phyloP scores from a whole-genome alignment of 2,888 invertebrate species.

The Rhamphomyia laevipes region DNA sequence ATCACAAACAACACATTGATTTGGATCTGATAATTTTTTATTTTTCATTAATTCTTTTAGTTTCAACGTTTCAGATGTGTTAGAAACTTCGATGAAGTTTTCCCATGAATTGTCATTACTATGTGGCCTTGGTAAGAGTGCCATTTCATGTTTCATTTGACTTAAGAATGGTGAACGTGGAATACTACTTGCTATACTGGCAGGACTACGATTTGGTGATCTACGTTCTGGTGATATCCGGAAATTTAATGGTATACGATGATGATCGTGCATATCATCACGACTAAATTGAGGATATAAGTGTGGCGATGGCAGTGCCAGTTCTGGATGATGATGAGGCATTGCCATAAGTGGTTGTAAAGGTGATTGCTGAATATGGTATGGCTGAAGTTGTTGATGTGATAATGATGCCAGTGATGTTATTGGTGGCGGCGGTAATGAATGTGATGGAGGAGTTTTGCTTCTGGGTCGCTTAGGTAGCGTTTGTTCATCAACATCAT shows the following conservation, averaged over 20 bases:
- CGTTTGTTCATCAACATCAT: slow-evolving; percentile 16
- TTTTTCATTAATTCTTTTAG: slow-evolving; percentile 95
- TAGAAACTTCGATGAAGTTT: slow-evolving; percentile 81
- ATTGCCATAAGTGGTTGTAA: slow-evolving; percentile 28
- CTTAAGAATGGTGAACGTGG: slow-evolving; percentile 35
- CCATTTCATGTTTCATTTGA: slow-evolving; percentile 36
- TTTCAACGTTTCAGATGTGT: slow-evolving; percentile 89
- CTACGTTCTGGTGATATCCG: slow-evolving; percentile 30
- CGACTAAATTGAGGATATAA: slow-evolving; percentile 31
- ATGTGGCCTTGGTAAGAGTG: slow-evolving; percentile 61
- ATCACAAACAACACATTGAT: slow-evolving; percentile 97
- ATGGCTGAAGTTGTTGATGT: slow-evolving; percentile 26
- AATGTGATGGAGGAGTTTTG: slow-evolving; percentile 8
- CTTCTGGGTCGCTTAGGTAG: not conserved
- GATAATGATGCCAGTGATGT: slow-evolving; percentile 23
- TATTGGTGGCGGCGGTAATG: slow-evolving; percentile 17
- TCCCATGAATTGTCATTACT: slow-evolving; percentile 96
- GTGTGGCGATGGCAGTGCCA: slow-evolving; percentile 42
- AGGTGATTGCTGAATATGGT: slow-evolving; percentile 38
- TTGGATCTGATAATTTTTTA: slow-evolving; percentile 91
- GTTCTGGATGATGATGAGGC: slow-evolving; percentile 39
- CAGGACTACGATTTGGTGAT: slow-evolving; percentile 34
- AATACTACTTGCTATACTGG: slow-evolving; percentile 29
- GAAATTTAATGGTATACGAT: not conserved
- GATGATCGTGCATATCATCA: slow-evolving; percentile 30